Conservation (phyloP, 1,140 invertebrate genomes). For the Heliothis virescens region DNA sequence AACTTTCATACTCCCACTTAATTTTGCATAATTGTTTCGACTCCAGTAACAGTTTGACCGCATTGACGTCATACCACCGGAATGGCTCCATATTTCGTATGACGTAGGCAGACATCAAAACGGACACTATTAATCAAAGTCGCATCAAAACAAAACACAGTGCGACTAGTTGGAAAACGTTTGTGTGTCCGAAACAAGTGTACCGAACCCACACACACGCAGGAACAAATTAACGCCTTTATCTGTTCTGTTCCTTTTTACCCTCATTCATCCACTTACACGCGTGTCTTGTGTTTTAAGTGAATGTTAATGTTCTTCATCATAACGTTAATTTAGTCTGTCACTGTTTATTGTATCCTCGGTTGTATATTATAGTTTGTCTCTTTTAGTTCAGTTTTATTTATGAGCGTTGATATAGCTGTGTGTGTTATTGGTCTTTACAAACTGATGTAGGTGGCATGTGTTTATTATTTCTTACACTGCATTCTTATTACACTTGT, state of each 20-base stretch:
- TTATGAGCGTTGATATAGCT: background rate
- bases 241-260: slow-evolving; percentile 28
- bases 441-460: background rate
- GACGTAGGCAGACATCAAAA: slow-evolving; percentile 33
- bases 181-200: background rate
- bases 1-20: background rate
- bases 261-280: slow-evolving; percentile 26
- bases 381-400: slow-evolving; percentile 6
- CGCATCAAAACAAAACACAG: slow-evolving; percentile 29
- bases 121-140: slow-evolving; percentile 26
- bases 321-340: slow-evolving; percentile 44
- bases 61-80: slow-evolving; percentile 19
- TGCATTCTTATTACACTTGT: background rate
- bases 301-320: slow-evolving; percentile 50
- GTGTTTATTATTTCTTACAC: background rate
- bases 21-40: background rate
- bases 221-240: slow-evolving; percentile 44
- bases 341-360: slow-evolving; percentile 33
- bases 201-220: slow-evolving; percentile 9
- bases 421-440: background rate
- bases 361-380: slow-evolving; percentile 9
- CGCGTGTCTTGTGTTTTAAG: slow-evolving; percentile 38
- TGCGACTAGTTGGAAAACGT: slow-evolving; percentile 21
- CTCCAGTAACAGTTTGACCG: slow-evolving; percentile 7
- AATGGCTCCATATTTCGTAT: background rate